A percentile compares a stretch with the other conserved stretches of the same genome.
Evolutionary conservation across 2,888 invertebrate species (phyloP).

Genomic region (Eupelmus urozonus): DNA sequence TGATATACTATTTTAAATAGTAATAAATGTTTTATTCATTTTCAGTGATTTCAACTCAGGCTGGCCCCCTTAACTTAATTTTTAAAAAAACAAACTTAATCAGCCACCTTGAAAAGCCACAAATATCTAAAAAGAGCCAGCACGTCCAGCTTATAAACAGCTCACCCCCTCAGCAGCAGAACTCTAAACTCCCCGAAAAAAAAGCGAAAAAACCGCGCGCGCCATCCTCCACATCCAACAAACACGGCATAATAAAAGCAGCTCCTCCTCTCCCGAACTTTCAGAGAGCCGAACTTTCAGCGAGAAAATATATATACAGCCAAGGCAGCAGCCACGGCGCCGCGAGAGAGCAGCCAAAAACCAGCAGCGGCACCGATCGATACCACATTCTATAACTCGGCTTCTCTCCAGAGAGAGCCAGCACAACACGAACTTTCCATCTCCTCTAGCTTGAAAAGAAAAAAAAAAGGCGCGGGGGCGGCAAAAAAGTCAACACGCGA

Average conservation of each 20-base stretch:
- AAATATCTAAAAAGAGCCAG: too few species aligned
- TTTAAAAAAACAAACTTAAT: too few species aligned
- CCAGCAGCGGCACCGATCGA: too few species aligned
- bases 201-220: neutral
- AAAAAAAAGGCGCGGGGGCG: neutral
- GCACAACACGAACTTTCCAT: constrained; percentile 38
- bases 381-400: constrained; percentile 19
- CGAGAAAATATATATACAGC: neutral
- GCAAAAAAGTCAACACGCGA: neutral
- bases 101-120: too few species aligned
- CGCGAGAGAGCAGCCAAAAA: too few species aligned
- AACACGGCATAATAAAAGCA: neutral
- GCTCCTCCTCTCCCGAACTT: neutral
- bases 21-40: too few species aligned
- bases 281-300: constrained; percentile 5
- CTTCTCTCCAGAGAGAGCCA: too few species aligned
- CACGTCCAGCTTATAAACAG: too few species aligned
- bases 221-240: neutral
- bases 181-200: neutral
- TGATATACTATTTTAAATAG: too few species aligned
- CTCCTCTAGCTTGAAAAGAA: neutral
- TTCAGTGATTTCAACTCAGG: too few species aligned
- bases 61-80: too few species aligned
- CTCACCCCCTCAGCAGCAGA: too few species aligned
- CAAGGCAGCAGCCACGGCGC: neutral